These are phyloP conservation scores for Drosophila buzzatii DNA, from an alignment of 2,888 invertebrate species.

Conservation along the genomic window DNA sequence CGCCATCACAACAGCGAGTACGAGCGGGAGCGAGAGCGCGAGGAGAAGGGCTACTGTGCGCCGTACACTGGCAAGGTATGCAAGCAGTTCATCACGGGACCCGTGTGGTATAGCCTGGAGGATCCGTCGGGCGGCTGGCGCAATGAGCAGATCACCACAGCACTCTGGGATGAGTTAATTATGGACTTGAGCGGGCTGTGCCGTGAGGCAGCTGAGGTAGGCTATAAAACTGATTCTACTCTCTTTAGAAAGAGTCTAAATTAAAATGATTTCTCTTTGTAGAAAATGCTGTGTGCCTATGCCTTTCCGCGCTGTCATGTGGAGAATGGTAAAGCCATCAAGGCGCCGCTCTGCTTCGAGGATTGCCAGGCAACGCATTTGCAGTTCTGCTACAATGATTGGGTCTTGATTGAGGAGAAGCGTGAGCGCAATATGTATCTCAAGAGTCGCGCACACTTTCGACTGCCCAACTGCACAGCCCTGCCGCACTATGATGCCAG, in stretches of 20 bases:
- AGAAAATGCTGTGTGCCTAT: slow-evolving; percentile 95
- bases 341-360: slow-evolving; percentile 94
- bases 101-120: slow-evolving; percentile 92
- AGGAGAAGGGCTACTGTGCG: slow-evolving; percentile 90
- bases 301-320: slow-evolving; percentile 95
- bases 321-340: slow-evolving; percentile 88
- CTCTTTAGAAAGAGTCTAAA: not conserved
- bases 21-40: slow-evolving; percentile 43
- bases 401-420: slow-evolving; percentile 95
- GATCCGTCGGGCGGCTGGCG: slow-evolving; percentile 88
- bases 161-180: slow-evolving; percentile 95
- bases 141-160: slow-evolving; percentile 93
- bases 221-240: too few species aligned
- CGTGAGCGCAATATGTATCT: slow-evolving; percentile 92
- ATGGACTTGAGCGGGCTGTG: slow-evolving; percentile 92
- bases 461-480: slow-evolving; percentile 93
- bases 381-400: slow-evolving; percentile 96
- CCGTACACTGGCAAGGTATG: slow-evolving; percentile 94
- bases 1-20: slow-evolving; percentile 66
- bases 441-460: slow-evolving; percentile 93
- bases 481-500: slow-evolving; percentile 90
- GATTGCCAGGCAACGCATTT: slow-evolving; percentile 96
- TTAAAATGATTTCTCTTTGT: slow-evolving; percentile 39
- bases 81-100: slow-evolving; percentile 88
- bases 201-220: slow-evolving; percentile 92